A percentile compares a stretch with the other conserved stretches of the same genome.
Conservation (phyloP, 2,797 vertebrate species). For the Cryptoblepharus egeriae region DNA sequence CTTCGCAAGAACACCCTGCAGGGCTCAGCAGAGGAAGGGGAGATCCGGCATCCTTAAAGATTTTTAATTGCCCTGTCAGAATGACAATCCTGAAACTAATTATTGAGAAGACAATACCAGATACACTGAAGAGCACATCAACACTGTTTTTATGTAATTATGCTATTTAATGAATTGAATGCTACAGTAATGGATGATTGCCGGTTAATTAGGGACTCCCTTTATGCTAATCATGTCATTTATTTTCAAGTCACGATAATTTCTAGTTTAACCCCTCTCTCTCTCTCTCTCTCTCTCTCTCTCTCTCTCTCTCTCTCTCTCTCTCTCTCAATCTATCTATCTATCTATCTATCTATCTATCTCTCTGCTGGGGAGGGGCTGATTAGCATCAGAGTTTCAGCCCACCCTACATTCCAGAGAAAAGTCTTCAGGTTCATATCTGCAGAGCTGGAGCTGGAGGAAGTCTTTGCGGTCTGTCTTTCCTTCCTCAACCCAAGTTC, state of each 20-base stretch:
- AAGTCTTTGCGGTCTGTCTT: too few species aligned
- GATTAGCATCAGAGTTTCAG: too few species aligned
- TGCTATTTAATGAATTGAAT: conserved; percentile 82
- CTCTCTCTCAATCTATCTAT: too few species aligned
- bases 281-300: conserved; percentile 43
- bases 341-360: too few species aligned
- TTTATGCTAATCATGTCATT: conserved; percentile 78
- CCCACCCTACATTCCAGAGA: too few species aligned
- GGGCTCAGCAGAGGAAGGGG: conserved; percentile 66
- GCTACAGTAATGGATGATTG: conserved; percentile 80
- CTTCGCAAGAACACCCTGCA: conserved; percentile 44
- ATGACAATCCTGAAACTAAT: conserved; percentile 84
- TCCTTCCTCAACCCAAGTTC: too few species aligned
- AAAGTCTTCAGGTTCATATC: too few species aligned
- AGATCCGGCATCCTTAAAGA: conserved; percentile 79
- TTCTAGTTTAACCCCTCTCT: background rate
- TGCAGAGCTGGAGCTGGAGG: too few species aligned
- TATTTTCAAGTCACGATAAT: conserved; percentile 71
- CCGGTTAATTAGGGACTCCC: conserved; percentile 81
- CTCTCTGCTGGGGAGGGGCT: too few species aligned
- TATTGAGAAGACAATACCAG: conserved; percentile 82
- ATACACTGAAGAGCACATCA: conserved; percentile 76
- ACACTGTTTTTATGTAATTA: conserved; percentile 81
- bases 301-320: conserved; percentile 1
- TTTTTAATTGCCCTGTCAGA: conserved; percentile 85